Conservation (phyloP, 2,888 invertebrate species). For the Cryptophagus acutangulus region DNA sequence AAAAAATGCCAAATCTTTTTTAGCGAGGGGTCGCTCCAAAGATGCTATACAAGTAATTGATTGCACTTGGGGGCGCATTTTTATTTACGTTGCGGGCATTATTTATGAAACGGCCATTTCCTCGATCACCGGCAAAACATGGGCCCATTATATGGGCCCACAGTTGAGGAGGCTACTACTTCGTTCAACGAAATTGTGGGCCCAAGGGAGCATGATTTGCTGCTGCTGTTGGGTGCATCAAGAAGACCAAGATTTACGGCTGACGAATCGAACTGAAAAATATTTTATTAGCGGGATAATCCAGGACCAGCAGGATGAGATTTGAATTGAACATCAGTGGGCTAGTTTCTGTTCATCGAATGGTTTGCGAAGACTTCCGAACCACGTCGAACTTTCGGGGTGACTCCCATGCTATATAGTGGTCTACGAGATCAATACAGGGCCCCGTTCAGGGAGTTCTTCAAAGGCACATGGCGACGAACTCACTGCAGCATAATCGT, state of each 20-base stretch:
- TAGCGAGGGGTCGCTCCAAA: too few species aligned
- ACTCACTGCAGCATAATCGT: not conserved
- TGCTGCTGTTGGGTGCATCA: conserved; percentile 32
- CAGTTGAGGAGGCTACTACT: conserved; percentile 35
- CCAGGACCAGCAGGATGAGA: conserved; percentile 2
- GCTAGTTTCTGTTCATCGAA: conserved; percentile 4
- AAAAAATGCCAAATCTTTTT: too few species aligned
- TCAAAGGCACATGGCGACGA: conserved; percentile 17
- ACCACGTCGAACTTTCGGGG: conserved; percentile 34
- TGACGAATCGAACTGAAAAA: conserved; percentile 21
- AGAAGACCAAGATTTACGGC: conserved; percentile 33
- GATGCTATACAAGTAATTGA: conserved; percentile 42
- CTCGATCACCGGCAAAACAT: conserved; percentile 42
- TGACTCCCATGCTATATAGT: conserved; percentile 39
- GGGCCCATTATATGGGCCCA: conserved; percentile 41
- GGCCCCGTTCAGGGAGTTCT: conserved; percentile 28
- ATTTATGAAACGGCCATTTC: conserved; percentile 45
- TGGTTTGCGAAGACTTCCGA: conserved; percentile 38
- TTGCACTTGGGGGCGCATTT: conserved; percentile 43
- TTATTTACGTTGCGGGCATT: conserved; percentile 37
- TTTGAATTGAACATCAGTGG: conserved; percentile 1
- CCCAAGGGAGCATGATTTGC: conserved; percentile 37
- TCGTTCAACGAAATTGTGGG: conserved; percentile 31
- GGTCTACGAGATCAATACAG: conserved; percentile 44
- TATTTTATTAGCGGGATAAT: too few species aligned